Conservation (phyloP, 2,113 vertebrate species). For the Sterrhoptilus dennistouni region DNA sequence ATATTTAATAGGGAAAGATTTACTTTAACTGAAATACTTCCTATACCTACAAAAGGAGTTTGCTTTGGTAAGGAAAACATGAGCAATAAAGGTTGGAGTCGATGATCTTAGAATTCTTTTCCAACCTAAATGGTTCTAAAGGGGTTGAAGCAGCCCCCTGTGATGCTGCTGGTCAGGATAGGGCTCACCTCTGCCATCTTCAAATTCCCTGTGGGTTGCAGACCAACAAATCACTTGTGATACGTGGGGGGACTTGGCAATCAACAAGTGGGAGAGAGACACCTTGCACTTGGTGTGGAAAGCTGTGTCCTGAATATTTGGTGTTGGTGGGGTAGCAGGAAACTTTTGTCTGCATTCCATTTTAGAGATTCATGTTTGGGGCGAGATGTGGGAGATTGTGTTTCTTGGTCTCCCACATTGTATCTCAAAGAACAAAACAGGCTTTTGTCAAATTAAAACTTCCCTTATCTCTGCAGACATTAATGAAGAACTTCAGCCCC, state of each 20-base stretch:
- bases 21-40: background rate
- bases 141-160: background rate
- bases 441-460: background rate
- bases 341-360: background rate
- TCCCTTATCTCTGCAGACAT: background rate
- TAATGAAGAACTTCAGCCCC: background rate
- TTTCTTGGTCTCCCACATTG: background rate
- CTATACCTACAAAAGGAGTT: background rate
- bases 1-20: background rate
- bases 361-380: background rate
- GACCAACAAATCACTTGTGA: background rate
- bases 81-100: background rate
- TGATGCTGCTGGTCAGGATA: background rate
- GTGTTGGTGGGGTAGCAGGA: background rate
- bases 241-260: background rate
- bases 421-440: background rate
- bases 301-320: background rate
- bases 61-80: background rate
- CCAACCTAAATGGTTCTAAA: background rate
- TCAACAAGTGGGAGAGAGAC: background rate
- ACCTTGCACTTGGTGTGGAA: background rate
- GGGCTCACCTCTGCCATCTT: background rate
- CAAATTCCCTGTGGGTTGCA: background rate
- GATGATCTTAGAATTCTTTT: background rate
- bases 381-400: rapidly evolving